Evolutionary conservation across 2,888 invertebrate genomes (phyloP), one percentile per base, ranked within the genome.

Genomic region (Hypomecis atomaria): DNA sequence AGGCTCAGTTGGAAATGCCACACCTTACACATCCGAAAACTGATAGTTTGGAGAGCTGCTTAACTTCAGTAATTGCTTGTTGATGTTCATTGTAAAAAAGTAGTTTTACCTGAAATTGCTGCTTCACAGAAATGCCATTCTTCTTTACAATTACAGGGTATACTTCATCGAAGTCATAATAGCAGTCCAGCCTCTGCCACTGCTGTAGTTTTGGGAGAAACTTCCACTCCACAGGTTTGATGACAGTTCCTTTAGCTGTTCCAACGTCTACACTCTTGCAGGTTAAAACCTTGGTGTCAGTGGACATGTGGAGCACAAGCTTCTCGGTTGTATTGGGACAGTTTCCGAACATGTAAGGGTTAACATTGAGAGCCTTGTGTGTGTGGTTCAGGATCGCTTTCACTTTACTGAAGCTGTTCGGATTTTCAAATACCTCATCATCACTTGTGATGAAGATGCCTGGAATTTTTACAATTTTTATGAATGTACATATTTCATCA

Each of bases 101-200:
- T 5, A 43, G 10, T 7, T 44, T 73, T 87, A 96, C 96, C 90
- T 95, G 94, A 78, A 96, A 94, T 78, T 96, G 95, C 77, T 94
- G 94, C 77, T 95, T 95, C 5, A 96, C 93, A 58, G 95, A 94
- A 73, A 94, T 94, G 49, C 94, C 93, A 85, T 89, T 91, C 67
- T 94, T 93, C 75, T 94, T 91, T 43, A 94, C 93, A 68, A 94
- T 88, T 33, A 97, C 94, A 57, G 96, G 95, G 81, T 96, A 96
- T 10, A 95, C 87, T 75, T 96, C 95, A 86, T 97, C 96, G 80
- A 98, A 92, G 74, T 96, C 95, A 78, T 96, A 95, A 74, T 94
- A 94, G 71, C 96, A 95, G 78, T 97, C 96, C 34, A 98, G 84
- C 70, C 95, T 94, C 72, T 95, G 94, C 97, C 97, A 98, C 69